Evolutionary conservation across 2,888 invertebrate species (phyloP), one percentile per base, ranked within the genome.

Genomic region (Laspeyria flexula): DNA sequence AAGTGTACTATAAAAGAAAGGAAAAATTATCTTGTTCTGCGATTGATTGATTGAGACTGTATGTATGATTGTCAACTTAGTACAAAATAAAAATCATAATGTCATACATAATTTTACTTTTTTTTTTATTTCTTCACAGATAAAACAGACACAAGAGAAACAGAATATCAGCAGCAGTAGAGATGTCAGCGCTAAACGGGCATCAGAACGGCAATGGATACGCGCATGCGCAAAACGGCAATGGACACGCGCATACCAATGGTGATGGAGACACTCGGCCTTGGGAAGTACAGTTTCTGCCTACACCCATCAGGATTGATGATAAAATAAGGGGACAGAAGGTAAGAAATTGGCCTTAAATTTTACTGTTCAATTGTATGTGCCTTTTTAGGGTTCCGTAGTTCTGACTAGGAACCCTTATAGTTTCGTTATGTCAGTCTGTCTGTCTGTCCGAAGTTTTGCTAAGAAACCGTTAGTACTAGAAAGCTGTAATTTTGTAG

Each of bases 261-360:
- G 35, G 43, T 1, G 44, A 52, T 33, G 50, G 49, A 21, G 55
- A 39, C 39, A 34, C 51, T 35, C 49, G 63, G 37, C 11, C 59
- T 18, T 88, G 88, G 86, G 83, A 82, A 43, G 76, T 82, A 10
- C 77, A 78, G 77, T 90, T 92, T 75, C 77, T 89, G 59, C 90
- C 92, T 1, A 78, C 83, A 1, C 73, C 84, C 2, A 74, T 92
- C 31, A 55, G 73, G 30, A 73, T 92, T 0, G 82, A 86, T 1
- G 90, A 92, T 69, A 74, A 67, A 10, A 67, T 71, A 1, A 73
- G 85, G n/a, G 85, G 88, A 1, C 75, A 81, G 35, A 87, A 90
- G 86, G 92, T 92, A 62, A 52, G 55, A 3, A 9, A n/a, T n/a
- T n/a, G n/a, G n/a, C n/a, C n/a, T n/a, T n/a, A n/a, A n/a, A n/a